Percentiles rank a stretch among this genome's conserved stretches.
These are phyloP conservation scores for Dinoponera quadriceps DNA, from an alignment of 1,140 invertebrate species.

Conservation along the genomic window DNA sequence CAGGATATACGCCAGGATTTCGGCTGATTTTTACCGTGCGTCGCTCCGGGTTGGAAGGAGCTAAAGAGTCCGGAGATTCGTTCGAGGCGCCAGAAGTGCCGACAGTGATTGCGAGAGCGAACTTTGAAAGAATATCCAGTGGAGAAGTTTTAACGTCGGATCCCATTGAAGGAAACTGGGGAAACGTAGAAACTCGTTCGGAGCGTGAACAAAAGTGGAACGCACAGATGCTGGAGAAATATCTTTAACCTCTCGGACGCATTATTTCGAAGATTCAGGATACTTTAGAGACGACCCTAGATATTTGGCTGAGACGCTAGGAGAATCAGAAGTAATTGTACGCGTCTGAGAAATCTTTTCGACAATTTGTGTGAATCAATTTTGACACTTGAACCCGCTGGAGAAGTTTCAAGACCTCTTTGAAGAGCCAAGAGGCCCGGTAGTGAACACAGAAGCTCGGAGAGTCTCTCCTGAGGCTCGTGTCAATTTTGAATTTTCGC, in stretches of 20 bases:
- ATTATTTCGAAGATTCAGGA: no score
- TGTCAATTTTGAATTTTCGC: not conserved
- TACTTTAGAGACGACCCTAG: no score
- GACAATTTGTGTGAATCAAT: no score
- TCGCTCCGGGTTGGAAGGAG: not conserved
- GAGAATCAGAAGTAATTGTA: not conserved
- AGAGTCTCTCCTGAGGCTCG: not conserved
- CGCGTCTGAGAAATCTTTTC: not conserved
- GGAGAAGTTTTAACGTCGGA: not conserved
- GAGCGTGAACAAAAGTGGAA: no score
- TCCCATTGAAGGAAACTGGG: no score
- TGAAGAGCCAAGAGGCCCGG: not conserved
- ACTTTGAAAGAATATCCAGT: no score
- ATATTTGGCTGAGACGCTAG: no score
- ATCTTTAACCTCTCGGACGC: no score
- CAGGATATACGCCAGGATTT: not conserved
- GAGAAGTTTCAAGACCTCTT: not conserved
- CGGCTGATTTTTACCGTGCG: not conserved
- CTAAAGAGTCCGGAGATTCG: not conserved
- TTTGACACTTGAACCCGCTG: not conserved
- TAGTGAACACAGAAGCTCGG: not conserved
- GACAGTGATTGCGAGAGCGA: no score
- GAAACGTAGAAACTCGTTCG: no score
- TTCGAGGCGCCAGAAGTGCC: not conserved
- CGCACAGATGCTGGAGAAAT: no score